phyloP scores from a whole-genome alignment of 2,888 invertebrate genomes.

The Xylota segnis region DNA sequence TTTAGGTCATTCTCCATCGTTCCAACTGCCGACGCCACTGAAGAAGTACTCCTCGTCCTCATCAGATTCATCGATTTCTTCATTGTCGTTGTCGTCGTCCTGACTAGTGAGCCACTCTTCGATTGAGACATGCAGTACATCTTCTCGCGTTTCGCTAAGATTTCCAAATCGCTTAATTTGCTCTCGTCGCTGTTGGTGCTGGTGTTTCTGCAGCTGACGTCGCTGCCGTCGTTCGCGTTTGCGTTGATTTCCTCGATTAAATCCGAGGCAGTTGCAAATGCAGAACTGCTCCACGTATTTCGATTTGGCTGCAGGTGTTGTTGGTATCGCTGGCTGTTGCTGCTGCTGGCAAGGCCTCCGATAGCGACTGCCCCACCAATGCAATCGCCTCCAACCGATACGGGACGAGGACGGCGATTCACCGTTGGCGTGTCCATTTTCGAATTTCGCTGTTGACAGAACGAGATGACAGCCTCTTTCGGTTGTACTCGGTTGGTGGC shows the following conservation, averaged over 20 bases:
- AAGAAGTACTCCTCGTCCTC: slow-evolving; percentile 84
- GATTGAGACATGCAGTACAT: slow-evolving; percentile 85
- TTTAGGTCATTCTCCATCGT: slow-evolving; percentile 68
- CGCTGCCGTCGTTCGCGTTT: slow-evolving; percentile 81
- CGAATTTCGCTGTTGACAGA: slow-evolving; percentile 85
- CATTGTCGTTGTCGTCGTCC: slow-evolving; percentile 81
- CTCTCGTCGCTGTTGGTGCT: slow-evolving; percentile 83
- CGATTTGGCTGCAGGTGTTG: slow-evolving; percentile 83
- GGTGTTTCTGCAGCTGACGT: slow-evolving; percentile 81
- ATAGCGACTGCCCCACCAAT: slow-evolving; percentile 59
- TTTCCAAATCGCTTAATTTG: slow-evolving; percentile 88
- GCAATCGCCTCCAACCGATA: slow-evolving; percentile 67
- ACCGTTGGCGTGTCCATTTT: slow-evolving; percentile 85
- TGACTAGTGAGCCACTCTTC: slow-evolving; percentile 85
- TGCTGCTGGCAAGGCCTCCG: slow-evolving; percentile 32
- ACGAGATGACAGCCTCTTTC: slow-evolving; percentile 85
- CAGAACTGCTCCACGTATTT: slow-evolving; percentile 90
- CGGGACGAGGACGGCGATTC: slow-evolving; percentile 84
- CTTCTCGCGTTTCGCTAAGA: slow-evolving; percentile 86
- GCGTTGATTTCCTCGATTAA: slow-evolving; percentile 83
- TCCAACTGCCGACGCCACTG: slow-evolving; percentile 81
- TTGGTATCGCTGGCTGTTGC: slow-evolving; percentile 79
- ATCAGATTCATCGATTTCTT: slow-evolving; percentile 78
- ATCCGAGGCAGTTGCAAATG: slow-evolving; percentile 85
- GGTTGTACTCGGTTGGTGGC: slow-evolving; percentile 84